Percentiles rank a stretch among this genome's conserved stretches.
Conservation (phyloP, 92 coral and sea anemone species). For the Siderastrea radians region DNA sequence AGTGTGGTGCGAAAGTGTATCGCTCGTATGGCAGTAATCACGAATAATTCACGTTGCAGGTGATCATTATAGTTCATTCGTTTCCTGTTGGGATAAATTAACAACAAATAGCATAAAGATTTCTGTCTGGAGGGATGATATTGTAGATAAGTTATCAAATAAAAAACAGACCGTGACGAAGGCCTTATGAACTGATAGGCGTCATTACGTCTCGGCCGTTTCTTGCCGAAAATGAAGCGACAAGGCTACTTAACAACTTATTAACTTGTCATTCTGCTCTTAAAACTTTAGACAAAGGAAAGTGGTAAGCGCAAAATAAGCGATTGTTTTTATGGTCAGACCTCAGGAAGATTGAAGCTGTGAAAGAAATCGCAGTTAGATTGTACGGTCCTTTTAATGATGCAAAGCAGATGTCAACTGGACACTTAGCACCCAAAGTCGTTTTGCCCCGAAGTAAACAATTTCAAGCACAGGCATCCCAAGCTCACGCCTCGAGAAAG, state of each 20-base stretch:
- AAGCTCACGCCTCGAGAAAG: too few species aligned
- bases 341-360: too few species aligned
- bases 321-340: too few species aligned
- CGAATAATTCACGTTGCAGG: neutral
- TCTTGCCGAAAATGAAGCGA: neutral
- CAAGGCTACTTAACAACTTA: neutral
- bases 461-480: too few species aligned
- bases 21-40: neutral
- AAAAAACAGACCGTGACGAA: neutral
- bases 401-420: too few species aligned
- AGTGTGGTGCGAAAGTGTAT: too few species aligned
- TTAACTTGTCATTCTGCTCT: neutral
- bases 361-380: too few species aligned
- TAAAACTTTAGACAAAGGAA: too few species aligned
- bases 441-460: too few species aligned
- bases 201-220: constrained; percentile 14
- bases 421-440: too few species aligned
- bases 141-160: neutral
- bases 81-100: constrained; percentile 12
- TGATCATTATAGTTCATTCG: neutral
- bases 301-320: too few species aligned
- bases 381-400: too few species aligned
- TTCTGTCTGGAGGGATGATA: constrained; percentile 10
- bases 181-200: constrained; percentile 4
- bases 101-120: neutral